Evolutionary conservation across 2,113 vertebrate species (phyloP).

Genomic region (Silurus meridionalis): DNA sequence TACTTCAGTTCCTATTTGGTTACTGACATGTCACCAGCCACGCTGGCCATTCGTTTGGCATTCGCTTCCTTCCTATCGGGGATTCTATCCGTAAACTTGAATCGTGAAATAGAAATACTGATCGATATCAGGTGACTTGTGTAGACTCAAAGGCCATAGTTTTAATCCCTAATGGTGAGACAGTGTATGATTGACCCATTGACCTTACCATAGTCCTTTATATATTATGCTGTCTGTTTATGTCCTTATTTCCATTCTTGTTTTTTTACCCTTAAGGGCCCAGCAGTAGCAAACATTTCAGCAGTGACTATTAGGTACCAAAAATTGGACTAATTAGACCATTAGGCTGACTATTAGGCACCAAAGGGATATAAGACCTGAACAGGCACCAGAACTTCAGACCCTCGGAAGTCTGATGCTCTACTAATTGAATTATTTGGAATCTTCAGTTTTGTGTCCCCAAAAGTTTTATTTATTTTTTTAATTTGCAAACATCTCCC

Average conservation of each 20-base stretch:
- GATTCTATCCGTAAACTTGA: neutral
- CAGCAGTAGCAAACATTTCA: no score
- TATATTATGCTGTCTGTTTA: neutral
- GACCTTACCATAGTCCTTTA: neutral
- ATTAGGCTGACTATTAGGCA: no score
- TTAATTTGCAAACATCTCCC: neutral
- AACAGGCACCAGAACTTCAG: no score
- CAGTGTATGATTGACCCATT: neutral
- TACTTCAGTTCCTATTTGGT: slow-evolving; percentile 33
- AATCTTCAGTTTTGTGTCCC: neutral
- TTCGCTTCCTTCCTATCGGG: neutral
- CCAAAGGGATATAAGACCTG: no score
- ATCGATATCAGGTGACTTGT: neutral
- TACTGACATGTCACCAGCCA: neutral
- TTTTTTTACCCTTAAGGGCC: neutral
- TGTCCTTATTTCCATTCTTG: neutral
- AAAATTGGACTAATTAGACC: no score
- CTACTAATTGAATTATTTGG: no score
- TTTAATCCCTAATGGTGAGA: neutral
- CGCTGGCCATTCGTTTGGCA: neutral
- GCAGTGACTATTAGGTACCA: no score
- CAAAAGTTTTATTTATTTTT: neutral
- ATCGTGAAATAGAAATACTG: neutral
- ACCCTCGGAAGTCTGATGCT: no score
- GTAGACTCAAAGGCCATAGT: neutral